Conservation (phyloP, 2,888 invertebrate genomes). For the Lasius platythorax region DNA sequence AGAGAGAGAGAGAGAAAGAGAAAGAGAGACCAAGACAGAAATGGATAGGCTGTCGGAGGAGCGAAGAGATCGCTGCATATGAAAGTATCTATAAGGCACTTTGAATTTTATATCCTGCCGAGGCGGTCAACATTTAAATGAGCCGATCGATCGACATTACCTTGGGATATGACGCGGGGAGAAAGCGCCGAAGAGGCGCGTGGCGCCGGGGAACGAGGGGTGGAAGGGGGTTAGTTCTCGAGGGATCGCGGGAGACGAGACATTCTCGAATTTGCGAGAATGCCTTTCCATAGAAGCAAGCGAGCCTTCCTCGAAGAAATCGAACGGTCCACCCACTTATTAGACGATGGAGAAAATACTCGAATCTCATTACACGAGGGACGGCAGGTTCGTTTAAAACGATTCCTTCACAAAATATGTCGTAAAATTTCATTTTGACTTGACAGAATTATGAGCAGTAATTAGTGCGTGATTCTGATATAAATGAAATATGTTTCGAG, state of each 20-base stretch:
- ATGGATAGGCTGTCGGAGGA: constrained; percentile 36
- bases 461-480: background rate
- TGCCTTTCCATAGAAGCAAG: constrained; percentile 67
- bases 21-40: constrained; percentile 26
- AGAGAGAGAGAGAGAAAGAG: constrained; percentile 35
- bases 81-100: constrained; percentile 83
- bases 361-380: constrained; percentile 67
- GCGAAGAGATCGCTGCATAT: constrained; percentile 74
- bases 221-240: constrained; percentile 57
- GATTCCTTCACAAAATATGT: constrained; percentile 57
- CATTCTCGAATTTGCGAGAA: constrained; percentile 75
- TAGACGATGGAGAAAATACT: constrained; percentile 70
- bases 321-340: constrained; percentile 67
- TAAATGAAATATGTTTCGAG: constrained; percentile 9
- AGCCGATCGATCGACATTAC: constrained; percentile 81
- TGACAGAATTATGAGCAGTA: background rate
- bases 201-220: constrained; percentile 36
- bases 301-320: constrained; percentile 67
- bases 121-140: constrained; percentile 84
- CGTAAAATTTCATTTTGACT: background rate
- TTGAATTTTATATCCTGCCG: constrained; percentile 84
- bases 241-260: constrained; percentile 72
- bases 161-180: constrained; percentile 57
- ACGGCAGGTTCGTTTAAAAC: constrained; percentile 71
- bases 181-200: constrained; percentile 39